Evolutionary conservation across 2,888 invertebrate genomes (phyloP), one percentile per base, ranked within the genome.

Genomic region (Drosophila emarginata): DNA sequence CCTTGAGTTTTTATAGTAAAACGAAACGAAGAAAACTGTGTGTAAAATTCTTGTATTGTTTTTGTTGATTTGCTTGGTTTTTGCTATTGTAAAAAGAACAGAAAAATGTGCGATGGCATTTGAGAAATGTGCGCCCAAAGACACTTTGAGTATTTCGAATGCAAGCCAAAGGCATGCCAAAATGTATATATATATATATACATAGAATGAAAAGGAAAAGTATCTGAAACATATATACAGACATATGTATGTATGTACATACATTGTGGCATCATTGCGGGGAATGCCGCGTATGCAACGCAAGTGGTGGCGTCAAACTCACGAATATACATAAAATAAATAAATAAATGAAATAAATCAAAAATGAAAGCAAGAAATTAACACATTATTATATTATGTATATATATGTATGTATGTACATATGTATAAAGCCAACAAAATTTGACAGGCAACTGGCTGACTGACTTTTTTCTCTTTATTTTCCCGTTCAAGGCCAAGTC

Each of bases 211-310:
- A 68, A 69, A 57, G 87, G 78, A 60, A 81, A 80, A 87, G 85
- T 78, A 82, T 84, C 85, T 78, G 39, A 21, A 51, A 79, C 77
- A 73, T 87, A 32, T 2, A 32, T 32, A 28, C 5, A 6, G 4
- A 28, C 28, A 28, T 23, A 23, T 4, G 4, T 23, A 23, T 4
- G 4, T 23, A 26, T 5, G 4, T 32, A 32, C 32, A 32, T 32
- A 79, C 75, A 66, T 40, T 64, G 60, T 56, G 57, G 39, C 45
- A 45, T 45, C 45, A 45, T 21, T 54, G 40, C 28, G 40, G 82
- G 87, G 87, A 85, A 82, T 82, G 82, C 79, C 82, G 69, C 64
- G 82, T 72, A 82, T 87, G 87, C 79, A 68, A 64, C 72, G 74
- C 64, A 76, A 54, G 18, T 52, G 54, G 54, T 76, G 74, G 74